Base-by-base conservation (phyloP, 2,888 invertebrate genomes). In the Pachycephus smyrnensis region DNA sequence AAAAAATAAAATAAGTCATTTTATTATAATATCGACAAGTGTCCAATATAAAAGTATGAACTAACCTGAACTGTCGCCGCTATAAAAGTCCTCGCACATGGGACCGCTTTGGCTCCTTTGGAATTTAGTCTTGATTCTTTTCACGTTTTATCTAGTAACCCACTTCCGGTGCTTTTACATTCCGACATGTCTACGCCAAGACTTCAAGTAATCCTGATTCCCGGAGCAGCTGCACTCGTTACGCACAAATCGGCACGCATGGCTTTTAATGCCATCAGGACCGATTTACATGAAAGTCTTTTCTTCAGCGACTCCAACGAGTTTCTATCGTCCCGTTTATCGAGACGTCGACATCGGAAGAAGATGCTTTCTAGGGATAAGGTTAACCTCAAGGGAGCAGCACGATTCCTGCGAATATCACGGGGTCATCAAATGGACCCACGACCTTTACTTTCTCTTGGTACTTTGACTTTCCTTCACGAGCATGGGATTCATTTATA, bases 301-400 rank as follows among this genome's bases (percentile, higher is more conserved):
- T 15, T 40, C 40, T 23, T 55, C 40, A 55, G 23, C 40, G 40
- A 23, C 40, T 55, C 12, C 31, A 33, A 33, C 31, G 71, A 71
- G 71, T 71, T 71, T 71, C 71, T 71, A 71, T 15, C 71, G 23
- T 55, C 40, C 9, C 9, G 23, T 55, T 9, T 23, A 55, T 55
- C 40, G 23, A 55, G 23, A 55, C 0, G 2, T 23, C 23, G 9
- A 55, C 9, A 55, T 77, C 73, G 78, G 40, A 31, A 73, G 79
- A 80, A 85, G 88, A 88, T 89, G 83, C 88, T 88, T 88, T 87
- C 86, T 85, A 85, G 79, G 86, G 86, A 88, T 89, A 87, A 88
- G 85, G 81, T 69, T 80, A 81, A 55, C 82, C 80, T 80, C 82
- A 81, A 83, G 83, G 82, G 82, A 84, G 78, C 77, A 40, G 75